Evolutionary conservation across 2,113 vertebrate genomes (phyloP).

Genomic region (Thomomys bottae): DNA sequence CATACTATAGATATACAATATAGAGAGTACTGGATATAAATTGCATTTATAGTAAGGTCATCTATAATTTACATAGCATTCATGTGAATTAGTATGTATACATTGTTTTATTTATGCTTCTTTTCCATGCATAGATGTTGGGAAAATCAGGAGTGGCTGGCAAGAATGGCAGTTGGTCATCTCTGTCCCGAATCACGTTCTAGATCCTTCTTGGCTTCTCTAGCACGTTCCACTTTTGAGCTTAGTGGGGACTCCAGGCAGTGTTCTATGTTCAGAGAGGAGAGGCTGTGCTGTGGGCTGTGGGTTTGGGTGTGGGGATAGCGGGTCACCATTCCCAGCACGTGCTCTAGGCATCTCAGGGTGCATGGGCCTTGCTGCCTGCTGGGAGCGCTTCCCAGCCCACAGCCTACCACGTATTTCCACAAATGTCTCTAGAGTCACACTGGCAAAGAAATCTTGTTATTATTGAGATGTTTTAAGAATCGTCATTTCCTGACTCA

Average conservation of each 20-base stretch:
- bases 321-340: neutral
- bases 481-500: too few species aligned
- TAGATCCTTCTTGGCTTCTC: neutral
- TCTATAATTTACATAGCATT: neutral
- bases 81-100: neutral
- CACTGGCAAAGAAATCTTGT: neutral
- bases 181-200: neutral
- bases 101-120: neutral
- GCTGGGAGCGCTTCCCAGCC: neutral
- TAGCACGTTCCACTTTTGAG: neutral
- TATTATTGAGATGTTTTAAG: too few species aligned
- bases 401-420: neutral
- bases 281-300: neutral
- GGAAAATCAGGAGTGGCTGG: neutral
- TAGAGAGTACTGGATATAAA: neutral
- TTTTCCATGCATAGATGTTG: neutral
- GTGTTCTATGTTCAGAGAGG: fast-evolving
- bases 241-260: neutral
- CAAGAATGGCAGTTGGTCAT: neutral
- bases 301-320: neutral
- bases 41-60: neutral
- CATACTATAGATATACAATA: too few species aligned
- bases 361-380: neutral
- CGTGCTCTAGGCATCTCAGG: too few species aligned
- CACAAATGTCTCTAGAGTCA: neutral